Evolutionary conservation across 1,140 invertebrate genomes (phyloP).

Genomic region (Aphelinus certus): DNA sequence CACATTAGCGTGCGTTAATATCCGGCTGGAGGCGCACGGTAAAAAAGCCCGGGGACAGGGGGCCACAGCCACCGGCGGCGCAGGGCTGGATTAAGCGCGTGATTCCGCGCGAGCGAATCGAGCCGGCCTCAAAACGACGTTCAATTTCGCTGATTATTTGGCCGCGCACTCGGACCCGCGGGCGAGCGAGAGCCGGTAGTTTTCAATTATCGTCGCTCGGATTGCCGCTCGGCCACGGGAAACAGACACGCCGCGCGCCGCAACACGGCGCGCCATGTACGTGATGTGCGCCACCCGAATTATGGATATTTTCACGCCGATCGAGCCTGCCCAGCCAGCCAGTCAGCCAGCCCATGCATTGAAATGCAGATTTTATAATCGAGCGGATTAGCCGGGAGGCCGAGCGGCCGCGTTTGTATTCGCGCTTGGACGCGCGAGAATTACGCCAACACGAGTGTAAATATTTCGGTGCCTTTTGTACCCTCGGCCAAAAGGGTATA

Average conservation of each 20-base stretch:
- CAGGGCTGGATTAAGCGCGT: slow-evolving; percentile 16
- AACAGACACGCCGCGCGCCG: slow-evolving; percentile 14
- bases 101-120: slow-evolving; percentile 1
- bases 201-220: slow-evolving; percentile 49
- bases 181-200: slow-evolving; percentile 38
- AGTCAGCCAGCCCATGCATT: no score
- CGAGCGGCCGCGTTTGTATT: no score
- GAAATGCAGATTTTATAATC: no score
- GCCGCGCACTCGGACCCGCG: slow-evolving; percentile 11
- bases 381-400: no score
- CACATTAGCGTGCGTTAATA: slow-evolving; percentile 11
- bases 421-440: no score
- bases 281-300: no score
- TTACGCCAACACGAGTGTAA: no score
- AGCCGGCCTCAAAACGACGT: slow-evolving; percentile 2
- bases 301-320: no score
- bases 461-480: no score
- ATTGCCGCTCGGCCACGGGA: slow-evolving; percentile 34
- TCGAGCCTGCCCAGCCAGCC: no score
- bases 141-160: slow-evolving; percentile 35
- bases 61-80: neutral
- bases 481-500: no score
- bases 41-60: slow-evolving; percentile 11
- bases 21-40: neutral
- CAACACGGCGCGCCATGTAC: neutral